Percentiles rank a stretch among this genome's conserved stretches.
Conservation (phyloP, 2,888 invertebrate species). For the Brachypalpus laphriformis region DNA sequence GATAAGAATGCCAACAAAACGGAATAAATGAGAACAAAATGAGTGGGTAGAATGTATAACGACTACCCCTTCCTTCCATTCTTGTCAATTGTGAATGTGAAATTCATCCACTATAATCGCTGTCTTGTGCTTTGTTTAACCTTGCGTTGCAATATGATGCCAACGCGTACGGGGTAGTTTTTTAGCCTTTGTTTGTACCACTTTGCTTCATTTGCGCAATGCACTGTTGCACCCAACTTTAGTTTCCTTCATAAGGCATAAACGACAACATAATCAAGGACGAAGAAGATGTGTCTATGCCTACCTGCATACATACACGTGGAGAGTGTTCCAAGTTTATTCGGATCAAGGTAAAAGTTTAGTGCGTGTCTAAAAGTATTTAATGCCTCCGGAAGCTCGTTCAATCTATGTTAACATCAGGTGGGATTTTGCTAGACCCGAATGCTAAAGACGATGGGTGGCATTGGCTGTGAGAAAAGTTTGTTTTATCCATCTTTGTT, state of each 20-base stretch:
- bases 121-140: not conserved
- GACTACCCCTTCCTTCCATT: not conserved
- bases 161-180: too few species aligned
- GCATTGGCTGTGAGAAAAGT: not conserved
- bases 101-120: not conserved
- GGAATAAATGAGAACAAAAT: not conserved
- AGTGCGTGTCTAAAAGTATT: conserved; percentile 82
- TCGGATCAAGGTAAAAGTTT: conserved; percentile 75
- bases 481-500: conserved; percentile 3
- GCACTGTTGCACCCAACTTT: conserved; percentile 13
- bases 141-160: conserved; percentile 10
- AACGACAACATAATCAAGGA: conserved; percentile 20
- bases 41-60: not conserved
- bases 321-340: conserved; percentile 61
- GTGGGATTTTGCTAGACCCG: conserved; percentile 60
- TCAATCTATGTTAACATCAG: conserved; percentile 81
- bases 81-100: conserved; percentile 4
- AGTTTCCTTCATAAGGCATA: not conserved
- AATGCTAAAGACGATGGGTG: conserved; percentile 25
- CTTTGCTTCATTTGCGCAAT: conserved; percentile 1
- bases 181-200: not conserved
- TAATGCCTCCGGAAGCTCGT: conserved; percentile 82
- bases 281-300: not conserved
- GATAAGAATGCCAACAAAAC: not conserved
- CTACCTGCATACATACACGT: conserved; percentile 9